Evolutionary conservation across 2,113 vertebrate genomes (phyloP), one percentile per base, ranked within the genome.

Genomic region (Todiramphus saurophagus): DNA sequence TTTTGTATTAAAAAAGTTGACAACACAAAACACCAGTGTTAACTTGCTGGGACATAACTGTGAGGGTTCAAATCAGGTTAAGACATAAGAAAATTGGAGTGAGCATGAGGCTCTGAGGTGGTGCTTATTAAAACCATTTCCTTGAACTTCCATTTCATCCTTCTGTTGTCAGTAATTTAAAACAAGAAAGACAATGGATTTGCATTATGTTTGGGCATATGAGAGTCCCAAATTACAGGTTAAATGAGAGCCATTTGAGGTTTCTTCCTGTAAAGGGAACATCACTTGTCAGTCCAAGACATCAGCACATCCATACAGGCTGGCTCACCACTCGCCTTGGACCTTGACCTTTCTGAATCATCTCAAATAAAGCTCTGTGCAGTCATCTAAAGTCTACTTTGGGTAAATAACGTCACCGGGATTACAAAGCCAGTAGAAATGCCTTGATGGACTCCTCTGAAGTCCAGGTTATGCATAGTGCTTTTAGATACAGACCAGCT

Each of bases 271-370:
- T 21, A 78, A 83, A 75, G 56, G 43, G 28, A 63, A 23, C 7
- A 17, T 60, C 31, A 46, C 39, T 56, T 4, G 13, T 15, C 16
- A 63, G 24, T 58, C 24, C 43, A 43, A 50, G 39, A 39, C 74
- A 88, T 18, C 31, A 35, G 19, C 1, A 3, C 31, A 86, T 79
- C 30, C 35, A 28, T 2, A 1, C 27, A 37, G 72, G 7, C 51
- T 95, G 62, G 27, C 70, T 96, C 67, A 43, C 31, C 41, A 30
- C 56, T 35, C 2, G 2, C 35, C 66, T 44, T 48, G 27, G 77
- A 69, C 58, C 51, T 53, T 68, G 62, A 72, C 87, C 66, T 87
- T 64, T 66, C 74, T 96, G 84, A 94, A 76, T 91, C 84, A 82
- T 17, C 53, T 53, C 70, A 62, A 85, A 43, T 12, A 70, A 13